Evolutionary conservation across 2,888 invertebrate species (phyloP).

Genomic region (Thymelicus lineola): DNA sequence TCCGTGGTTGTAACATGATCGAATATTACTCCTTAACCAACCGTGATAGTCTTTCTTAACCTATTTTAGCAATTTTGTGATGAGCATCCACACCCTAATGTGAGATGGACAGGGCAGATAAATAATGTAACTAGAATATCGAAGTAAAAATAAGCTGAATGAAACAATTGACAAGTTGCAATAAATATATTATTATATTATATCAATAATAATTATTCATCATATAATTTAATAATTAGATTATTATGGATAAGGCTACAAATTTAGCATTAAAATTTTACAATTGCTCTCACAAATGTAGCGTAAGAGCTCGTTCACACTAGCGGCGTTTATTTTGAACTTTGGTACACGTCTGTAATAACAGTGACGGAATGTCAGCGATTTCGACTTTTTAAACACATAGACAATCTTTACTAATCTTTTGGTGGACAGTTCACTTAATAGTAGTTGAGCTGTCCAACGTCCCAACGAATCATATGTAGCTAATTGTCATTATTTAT

Average conservation of each 20-base stretch:
- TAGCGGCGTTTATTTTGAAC: conserved; percentile 44
- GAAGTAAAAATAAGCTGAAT: conserved; percentile 20
- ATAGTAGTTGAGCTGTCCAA: no score
- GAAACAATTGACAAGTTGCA: conserved; percentile 49
- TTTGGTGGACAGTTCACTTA: no score
- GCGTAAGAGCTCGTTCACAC: conserved; percentile 52
- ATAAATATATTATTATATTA: conserved; percentile 79
- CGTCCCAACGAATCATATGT: no score
- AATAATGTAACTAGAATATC: no score
- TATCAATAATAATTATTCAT: conserved; percentile 63
- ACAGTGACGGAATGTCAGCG: not conserved
- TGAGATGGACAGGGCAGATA: no score
- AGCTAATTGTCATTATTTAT: no score
- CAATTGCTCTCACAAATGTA: conserved; percentile 68
- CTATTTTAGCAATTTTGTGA: no score
- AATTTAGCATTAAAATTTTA: conserved; percentile 65
- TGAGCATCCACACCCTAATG: no score
- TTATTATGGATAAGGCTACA: conserved; percentile 79
- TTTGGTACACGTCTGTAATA: conserved; percentile 21
- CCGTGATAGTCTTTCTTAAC: no score
- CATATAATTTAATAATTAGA: conserved; percentile 70
- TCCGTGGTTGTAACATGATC: no score
- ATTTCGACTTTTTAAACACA: not conserved
- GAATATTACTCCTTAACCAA: no score
- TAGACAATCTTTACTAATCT: no score